Evolutionary conservation across 2,797 vertebrate genomes (phyloP), one percentile per base, ranked within the genome.

Genomic region (Acipenser transmontanus): DNA sequence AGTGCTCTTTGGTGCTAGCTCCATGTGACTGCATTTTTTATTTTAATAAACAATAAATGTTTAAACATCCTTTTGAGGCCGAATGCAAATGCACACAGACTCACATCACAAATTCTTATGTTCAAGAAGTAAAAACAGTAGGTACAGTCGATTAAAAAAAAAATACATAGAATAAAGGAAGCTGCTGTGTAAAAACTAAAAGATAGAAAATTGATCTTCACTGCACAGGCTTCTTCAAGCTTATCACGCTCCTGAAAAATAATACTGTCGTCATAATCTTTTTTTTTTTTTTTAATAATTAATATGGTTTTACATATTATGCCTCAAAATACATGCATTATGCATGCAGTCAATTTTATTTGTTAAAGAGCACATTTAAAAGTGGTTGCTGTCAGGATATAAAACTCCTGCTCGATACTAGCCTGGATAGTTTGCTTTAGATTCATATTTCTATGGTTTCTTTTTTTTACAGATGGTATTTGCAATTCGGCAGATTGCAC

Each of bases 401-500:
- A 47, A 52, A 47, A 47, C 8, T 34, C 50, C 63, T 11, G 17
- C 63, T 47, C 63, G 50, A 52, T 52, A 65, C 11, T 56, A 34
- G 34, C 34, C 34, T 34, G 34, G 2, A n/a, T 7, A 57, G 6
- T 57, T 57, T 57, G 14, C 14, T 7, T 57, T 57, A n/a, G 54
- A 13, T 57, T 11, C 54, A n/a, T 56, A 62, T 66, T 59, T 17
- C 52, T 47, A 10, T 50, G 51, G 12, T 66, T 8, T 13, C 12
- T 47, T 69, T 17, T 17, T 81, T 72, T 82, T 78, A 71, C 68
- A 98, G 96, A 94, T 85, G 90, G 89, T 54, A 76, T 97, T 78
- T 98, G 96, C 84, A 95, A 95, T 74, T 92, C 94, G 10, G 82
- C 94, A 66, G 93, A 93, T 77, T 98, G 96, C 80, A 95, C 94